phyloP scores from a whole-genome alignment of 2,888 invertebrate genomes.

The Parnassius orleans region DNA sequence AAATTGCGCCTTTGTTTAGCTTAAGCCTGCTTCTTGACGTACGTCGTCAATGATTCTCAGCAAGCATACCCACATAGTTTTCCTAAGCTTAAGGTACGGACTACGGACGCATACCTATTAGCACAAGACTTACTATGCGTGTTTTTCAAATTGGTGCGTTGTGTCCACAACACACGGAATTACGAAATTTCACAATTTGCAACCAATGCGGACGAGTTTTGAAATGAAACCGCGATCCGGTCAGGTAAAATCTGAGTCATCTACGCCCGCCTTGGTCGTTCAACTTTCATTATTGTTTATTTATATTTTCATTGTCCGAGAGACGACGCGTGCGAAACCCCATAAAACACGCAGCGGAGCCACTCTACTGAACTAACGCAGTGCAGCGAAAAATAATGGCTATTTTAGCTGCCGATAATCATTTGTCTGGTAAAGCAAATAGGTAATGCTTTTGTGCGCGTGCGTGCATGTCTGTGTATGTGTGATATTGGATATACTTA shows the following conservation, averaged over 20 bases:
- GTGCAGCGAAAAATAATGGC: not conserved
- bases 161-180: not conserved
- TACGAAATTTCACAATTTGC: conserved; percentile 3
- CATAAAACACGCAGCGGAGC: conserved; percentile 30
- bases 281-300: conserved; percentile 73
- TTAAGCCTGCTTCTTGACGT: no score
- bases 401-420: no score
- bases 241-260: conserved; percentile 74
- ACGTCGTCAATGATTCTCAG: no score
- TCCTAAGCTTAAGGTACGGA: no score
- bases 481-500: no score
- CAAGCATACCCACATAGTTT: no score
- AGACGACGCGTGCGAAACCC: conserved; percentile 51
- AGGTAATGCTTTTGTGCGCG: no score
- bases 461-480: no score
- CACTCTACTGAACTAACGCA: not conserved
- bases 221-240: conserved; percentile 43
- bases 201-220: conserved; percentile 43
- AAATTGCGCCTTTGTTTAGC: no score
- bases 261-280: conserved; percentile 60
- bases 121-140: not conserved
- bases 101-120: no score
- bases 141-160: not conserved
- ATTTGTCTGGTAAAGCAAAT: no score
- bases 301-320: conserved; percentile 60